Percentiles rank a stretch among this genome's conserved stretches.
phyloP scores from a whole-genome alignment of 2,888 invertebrate genomes.

The Xestia c-nigrum region DNA sequence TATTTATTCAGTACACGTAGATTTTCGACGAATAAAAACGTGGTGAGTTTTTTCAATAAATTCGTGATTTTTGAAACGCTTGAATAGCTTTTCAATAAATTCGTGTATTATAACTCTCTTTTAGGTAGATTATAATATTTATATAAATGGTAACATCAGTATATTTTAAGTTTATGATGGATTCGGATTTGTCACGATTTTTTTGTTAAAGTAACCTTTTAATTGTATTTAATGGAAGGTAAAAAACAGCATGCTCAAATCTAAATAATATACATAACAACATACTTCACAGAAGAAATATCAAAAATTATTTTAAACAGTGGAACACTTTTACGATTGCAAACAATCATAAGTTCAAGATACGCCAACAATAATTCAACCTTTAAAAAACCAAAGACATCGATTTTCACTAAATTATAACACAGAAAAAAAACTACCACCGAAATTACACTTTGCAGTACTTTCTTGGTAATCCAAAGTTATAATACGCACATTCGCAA shows the following conservation, averaged over 20 bases:
- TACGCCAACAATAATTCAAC: neutral
- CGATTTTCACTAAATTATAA: slow-evolving; percentile 54
- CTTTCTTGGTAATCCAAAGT: slow-evolving; percentile 65
- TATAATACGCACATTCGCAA: slow-evolving; percentile 61
- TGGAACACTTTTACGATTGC: neutral
- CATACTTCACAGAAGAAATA: neutral
- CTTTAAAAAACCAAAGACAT: slow-evolving; percentile 38
- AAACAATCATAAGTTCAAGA: neutral
- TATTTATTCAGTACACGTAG: slow-evolving; percentile 49
- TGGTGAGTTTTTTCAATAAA: neutral
- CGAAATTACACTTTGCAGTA: slow-evolving; percentile 54
- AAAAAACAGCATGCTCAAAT: neutral
- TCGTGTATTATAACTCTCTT: no score
- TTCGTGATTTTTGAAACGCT: neutral
- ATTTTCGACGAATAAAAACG: slow-evolving; percentile 32
- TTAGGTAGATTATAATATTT: neutral
- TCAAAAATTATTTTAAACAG: neutral
- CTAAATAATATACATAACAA: neutral
- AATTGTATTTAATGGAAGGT: neutral
- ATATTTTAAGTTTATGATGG: neutral
- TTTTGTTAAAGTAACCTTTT: neutral
- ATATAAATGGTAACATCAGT: neutral
- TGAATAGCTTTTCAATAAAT: no score
- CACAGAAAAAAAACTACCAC: slow-evolving; percentile 34
- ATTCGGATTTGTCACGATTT: neutral